These are phyloP conservation scores for Saguinus midas DNA, from an alignment of 2,113 vertebrate species.

Conservation along the genomic window DNA sequence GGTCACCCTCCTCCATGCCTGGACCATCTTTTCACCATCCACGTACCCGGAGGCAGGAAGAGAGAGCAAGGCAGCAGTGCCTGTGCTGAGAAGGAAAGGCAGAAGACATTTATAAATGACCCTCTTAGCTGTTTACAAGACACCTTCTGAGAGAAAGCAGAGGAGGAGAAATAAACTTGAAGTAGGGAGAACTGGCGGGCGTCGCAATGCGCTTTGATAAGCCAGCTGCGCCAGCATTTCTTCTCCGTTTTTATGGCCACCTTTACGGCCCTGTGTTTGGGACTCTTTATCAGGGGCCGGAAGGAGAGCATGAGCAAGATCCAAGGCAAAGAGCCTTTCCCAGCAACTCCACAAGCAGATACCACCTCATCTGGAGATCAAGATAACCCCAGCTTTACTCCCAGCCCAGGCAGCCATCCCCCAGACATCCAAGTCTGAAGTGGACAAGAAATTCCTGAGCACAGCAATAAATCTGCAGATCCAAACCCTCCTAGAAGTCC, in stretches of 20 bases:
- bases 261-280: slow-evolving; percentile 91
- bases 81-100: slow-evolving; percentile 10
- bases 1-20: not conserved
- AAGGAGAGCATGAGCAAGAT: slow-evolving; percentile 84
- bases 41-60: not conserved
- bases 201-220: slow-evolving; percentile 86
- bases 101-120: slow-evolving; percentile 86
- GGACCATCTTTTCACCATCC: not conserved
- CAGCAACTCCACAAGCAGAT: slow-evolving; percentile 87
- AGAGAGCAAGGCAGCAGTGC: not conserved
- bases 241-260: slow-evolving; percentile 89
- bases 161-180: slow-evolving; percentile 90
- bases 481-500: slow-evolving; percentile 68
- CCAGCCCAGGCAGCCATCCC: slow-evolving; percentile 80
- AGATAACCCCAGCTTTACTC: slow-evolving; percentile 91
- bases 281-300: slow-evolving; percentile 91
- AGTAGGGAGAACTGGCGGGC: slow-evolving; percentile 87
- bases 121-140: slow-evolving; percentile 89
- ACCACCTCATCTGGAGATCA: slow-evolving; percentile 91
- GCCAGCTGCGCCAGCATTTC: slow-evolving; percentile 84
- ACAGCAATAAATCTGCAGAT: slow-evolving; percentile 89
- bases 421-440: slow-evolving; percentile 87
- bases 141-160: slow-evolving; percentile 90
- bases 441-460: slow-evolving; percentile 89
- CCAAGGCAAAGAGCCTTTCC: slow-evolving; percentile 88